Evolutionary conservation across 2,888 invertebrate genomes (phyloP).

Genomic region (Litoditis marina): DNA sequence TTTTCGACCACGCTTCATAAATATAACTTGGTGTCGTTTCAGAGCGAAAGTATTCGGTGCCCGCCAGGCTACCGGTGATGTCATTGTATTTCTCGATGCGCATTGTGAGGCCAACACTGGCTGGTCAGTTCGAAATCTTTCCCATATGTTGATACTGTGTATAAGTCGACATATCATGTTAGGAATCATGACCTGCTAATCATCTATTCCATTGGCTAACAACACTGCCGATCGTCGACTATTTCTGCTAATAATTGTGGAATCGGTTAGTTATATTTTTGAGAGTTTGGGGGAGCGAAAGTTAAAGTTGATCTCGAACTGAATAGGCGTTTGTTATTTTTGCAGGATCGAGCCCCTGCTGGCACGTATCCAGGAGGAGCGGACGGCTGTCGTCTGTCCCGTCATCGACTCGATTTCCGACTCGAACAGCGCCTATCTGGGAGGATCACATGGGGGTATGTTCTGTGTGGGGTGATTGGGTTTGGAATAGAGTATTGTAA

Average conservation of each 20-base stretch:
- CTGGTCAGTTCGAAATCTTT: constrained; percentile 67
- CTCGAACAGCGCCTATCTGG: constrained; percentile 73
- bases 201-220: too few species aligned
- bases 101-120: constrained; percentile 79
- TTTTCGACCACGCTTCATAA: neutral
- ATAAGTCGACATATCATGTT: neutral
- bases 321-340: neutral
- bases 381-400: constrained; percentile 79
- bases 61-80: constrained; percentile 74
- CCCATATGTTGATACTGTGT: neutral
- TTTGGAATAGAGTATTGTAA: neutral
- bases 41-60: constrained; percentile 71
- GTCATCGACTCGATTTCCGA: constrained; percentile 90
- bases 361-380: constrained; percentile 76
- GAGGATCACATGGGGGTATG: constrained; percentile 20
- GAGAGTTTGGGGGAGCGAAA: too few species aligned
- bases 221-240: too few species aligned
- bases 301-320: too few species aligned
- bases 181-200: too few species aligned
- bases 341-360: constrained; percentile 80
- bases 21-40: constrained; percentile 50
- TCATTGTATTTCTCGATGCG: constrained; percentile 81
- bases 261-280: too few species aligned
- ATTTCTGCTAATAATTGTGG: too few species aligned
- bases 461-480: neutral